Evolutionary conservation across 2,113 vertebrate species (phyloP).

Genomic region (Tachycineta bicolor): DNA sequence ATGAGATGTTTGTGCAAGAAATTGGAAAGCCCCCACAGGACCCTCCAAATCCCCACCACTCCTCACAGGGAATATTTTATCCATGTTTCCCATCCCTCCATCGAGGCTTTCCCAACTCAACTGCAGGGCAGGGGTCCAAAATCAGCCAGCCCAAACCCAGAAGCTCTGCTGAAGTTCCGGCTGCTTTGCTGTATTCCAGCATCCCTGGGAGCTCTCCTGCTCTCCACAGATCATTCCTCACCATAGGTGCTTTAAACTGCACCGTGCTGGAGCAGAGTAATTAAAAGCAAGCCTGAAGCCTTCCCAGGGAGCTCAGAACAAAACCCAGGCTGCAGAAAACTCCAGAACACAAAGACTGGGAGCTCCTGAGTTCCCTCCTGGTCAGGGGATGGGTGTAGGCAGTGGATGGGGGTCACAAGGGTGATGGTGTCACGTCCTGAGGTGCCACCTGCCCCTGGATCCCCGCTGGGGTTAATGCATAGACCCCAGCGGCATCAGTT

Average conservation of each 20-base stretch:
- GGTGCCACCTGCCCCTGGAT: background rate
- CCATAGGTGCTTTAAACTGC: background rate
- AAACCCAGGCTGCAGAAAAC: background rate
- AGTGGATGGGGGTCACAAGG: fast-evolving
- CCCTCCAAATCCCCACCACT: background rate
- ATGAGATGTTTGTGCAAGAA: background rate
- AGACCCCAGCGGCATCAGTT: fast-evolving
- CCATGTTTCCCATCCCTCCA: background rate
- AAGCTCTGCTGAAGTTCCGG: fast-evolving
- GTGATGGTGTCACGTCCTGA: background rate
- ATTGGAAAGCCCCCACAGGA: background rate
- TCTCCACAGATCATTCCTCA: background rate
- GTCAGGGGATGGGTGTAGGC: fast-evolving
- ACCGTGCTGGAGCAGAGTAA: fast-evolving
- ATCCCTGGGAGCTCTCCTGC: background rate
- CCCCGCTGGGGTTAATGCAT: background rate
- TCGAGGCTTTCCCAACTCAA: background rate
- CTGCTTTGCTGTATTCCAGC: background rate
- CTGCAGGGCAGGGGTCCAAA: background rate
- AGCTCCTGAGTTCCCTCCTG: background rate
- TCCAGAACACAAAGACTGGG: background rate
- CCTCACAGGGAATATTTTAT: background rate
- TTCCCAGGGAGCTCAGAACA: background rate
- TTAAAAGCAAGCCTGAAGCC: background rate
- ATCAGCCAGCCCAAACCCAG: background rate